Percentiles rank a stretch among this genome's conserved stretches.
phyloP scores from a whole-genome alignment of 2,113 vertebrate genomes.

The Coreoperca whiteheadi region DNA sequence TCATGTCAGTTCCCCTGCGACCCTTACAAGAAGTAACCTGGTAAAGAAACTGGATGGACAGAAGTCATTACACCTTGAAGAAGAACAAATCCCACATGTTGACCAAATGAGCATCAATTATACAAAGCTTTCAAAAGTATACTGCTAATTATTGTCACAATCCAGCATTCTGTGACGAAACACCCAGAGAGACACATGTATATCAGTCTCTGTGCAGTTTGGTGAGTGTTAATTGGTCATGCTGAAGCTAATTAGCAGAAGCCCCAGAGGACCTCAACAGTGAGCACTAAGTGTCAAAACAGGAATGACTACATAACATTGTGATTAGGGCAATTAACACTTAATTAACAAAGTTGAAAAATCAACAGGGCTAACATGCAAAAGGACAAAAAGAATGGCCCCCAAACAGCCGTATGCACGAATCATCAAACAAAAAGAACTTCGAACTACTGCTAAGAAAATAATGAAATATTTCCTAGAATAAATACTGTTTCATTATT shows the following conservation, averaged over 20 bases:
- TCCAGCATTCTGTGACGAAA: neutral
- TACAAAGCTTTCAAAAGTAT: neutral
- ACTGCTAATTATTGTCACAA: neutral
- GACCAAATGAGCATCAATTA: neutral
- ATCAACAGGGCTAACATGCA: neutral
- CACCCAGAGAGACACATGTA: neutral
- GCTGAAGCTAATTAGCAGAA: slow-evolving; percentile 19
- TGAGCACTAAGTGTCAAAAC: neutral
- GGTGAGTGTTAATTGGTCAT: slow-evolving; percentile 14
- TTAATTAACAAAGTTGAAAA: neutral
- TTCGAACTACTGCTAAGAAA: neutral
- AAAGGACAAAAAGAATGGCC: neutral
- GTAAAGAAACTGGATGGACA: neutral
- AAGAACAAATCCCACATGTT: neutral
- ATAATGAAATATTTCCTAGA: neutral
- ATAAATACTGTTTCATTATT: neutral
- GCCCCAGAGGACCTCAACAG: slow-evolving; percentile 11
- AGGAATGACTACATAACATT: neutral
- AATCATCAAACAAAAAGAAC: neutral
- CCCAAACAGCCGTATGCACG: neutral
- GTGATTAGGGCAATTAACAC: slow-evolving; percentile 19
- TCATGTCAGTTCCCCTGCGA: neutral
- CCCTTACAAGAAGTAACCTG: neutral
- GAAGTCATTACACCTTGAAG: neutral
- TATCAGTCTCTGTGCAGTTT: neutral